Base-by-base conservation (phyloP, 2,113 vertebrate genomes). In the Pygoscelis antarcticus region DNA sequence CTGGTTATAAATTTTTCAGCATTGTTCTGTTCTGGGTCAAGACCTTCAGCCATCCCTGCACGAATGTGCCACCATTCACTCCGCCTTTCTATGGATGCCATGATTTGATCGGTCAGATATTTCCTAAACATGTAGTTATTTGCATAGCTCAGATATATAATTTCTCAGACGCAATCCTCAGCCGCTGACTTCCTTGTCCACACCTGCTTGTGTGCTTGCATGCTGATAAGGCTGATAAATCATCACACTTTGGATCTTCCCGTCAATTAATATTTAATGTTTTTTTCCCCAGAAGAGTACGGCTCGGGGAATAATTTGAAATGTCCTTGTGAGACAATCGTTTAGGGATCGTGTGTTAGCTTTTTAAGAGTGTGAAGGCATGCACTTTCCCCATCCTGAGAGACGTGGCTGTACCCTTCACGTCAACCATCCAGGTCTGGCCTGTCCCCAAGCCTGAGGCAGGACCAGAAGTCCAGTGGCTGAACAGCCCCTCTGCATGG, bases 61-160 rank as follows among this genome's bases (percentile, higher is more conserved):
- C 1, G 0, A n/a, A 54, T 1, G 2, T 81, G 62, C 36, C 5
- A 16, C 29, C 32, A 12, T 47, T 74, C 40, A 26, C 42, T 23
- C 22, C 3, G 2, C 36, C 29, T 30, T 76, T 47, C n/a, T 40
- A 4, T 14, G 8, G 46, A 7, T 36, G 34, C 10, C 10, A 2
- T 36, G 21, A 46, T 60, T 71, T 3, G 1, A 1, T 25, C 8
- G 9, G 13, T 21, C 38, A 42, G 20, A 1, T 32, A 9, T n/a
- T 69, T 82, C 25, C 32, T 86, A 11, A n/a, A 9, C 20, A 34
- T 1, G 1, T 5, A 20, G 7, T 18, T 42, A 26, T 68, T 68
- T 72, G 66, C 32, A 7, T 62, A 61, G 23, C 32, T 83, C 6
- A 1, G n/a, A 13, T 13, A 44, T 44, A 14, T 6, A 1, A 20